Base-by-base conservation (phyloP, 92 coral and sea anemone species). In the Epizoanthus ramosus region DNA sequence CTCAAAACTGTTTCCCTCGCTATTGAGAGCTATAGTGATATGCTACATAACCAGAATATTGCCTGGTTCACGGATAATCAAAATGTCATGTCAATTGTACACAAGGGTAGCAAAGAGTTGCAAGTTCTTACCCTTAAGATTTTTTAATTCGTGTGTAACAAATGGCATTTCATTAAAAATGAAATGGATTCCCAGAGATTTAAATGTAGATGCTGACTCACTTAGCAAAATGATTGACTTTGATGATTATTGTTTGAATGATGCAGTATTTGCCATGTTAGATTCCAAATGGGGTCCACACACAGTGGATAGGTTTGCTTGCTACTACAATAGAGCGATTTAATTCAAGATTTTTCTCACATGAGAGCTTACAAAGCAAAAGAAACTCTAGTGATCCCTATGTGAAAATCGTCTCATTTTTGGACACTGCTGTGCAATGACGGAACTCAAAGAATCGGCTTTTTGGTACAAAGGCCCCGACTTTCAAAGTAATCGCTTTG, bases 341-440 rank as follows among this genome's bases (percentile, higher is more conserved):
- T 41, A 79, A 79, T 63, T 79, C 84, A 31, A 59, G 84, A 63
- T 79, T 63, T 19, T 33, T 0, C 41, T 18, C 83, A 87, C 57
- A 63, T 75, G 65, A 28, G 71, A 75, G 65, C 85, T 15, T 88
- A 85, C 65, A 33, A 57, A 12, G 87, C 84, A 12, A 52, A 50
- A 52, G 91, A 84, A 10, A 83, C 91, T 23, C 63, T 66, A 25
- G 69, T 88, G 41, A 28, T 74, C 25, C 91, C 87, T 6, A 17
- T 67, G 25, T 79, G 89, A 56, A 85, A 85, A 45, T 85, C 79
- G 65, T 79, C 83, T 7, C 59, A 59, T 35, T 75, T 85, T 75
- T 85, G 88, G 84, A 25, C 73, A 35, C 8, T 84, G 5, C 64
- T 85, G 13, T 85, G 88, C 66, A 72, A 74, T 31, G 71, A 79